Conservation (phyloP, 2,797 vertebrate species). For the Leptatherina wallacei region DNA sequence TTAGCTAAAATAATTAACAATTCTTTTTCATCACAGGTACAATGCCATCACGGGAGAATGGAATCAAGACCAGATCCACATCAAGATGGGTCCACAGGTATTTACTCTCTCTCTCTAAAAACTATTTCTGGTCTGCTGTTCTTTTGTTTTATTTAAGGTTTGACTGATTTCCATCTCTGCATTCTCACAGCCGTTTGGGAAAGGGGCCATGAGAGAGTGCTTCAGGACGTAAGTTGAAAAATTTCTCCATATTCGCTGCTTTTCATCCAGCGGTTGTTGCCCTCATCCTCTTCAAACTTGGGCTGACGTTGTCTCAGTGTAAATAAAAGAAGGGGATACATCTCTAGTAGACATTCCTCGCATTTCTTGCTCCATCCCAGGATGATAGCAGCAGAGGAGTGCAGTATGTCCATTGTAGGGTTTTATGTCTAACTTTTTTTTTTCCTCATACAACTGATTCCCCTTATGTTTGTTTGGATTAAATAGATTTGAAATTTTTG, state of each 20-base stretch:
- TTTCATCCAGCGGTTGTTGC: slow-evolving; percentile 33
- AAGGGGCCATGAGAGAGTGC: slow-evolving; percentile 97
- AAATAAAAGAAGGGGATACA: slow-evolving; percentile 28
- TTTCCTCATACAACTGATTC: background rate
- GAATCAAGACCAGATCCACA: slow-evolving; percentile 91
- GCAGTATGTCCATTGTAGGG: background rate
- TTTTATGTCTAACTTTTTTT: slow-evolving; percentile 12
- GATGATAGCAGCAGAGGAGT: slow-evolving; percentile 1
- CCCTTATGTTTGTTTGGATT: slow-evolving; percentile 10
- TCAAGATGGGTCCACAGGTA: slow-evolving; percentile 96
- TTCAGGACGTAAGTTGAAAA: slow-evolving; percentile 91
- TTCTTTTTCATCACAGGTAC: slow-evolving; percentile 83
- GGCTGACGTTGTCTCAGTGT: background rate
- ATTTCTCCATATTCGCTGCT: slow-evolving; percentile 4
- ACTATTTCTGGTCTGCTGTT: background rate
- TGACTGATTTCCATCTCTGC: slow-evolving; percentile 13
- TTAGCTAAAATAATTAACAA: background rate
- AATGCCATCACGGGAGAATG: slow-evolving; percentile 92
- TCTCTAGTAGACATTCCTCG: slow-evolving; percentile 37
- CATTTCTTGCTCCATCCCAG: slow-evolving; percentile 12
- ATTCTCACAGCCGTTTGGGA: slow-evolving; percentile 91
- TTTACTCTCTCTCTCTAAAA: background rate
- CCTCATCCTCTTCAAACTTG: slow-evolving; percentile 1
- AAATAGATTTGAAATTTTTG: background rate
- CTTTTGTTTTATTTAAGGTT: background rate